Base-by-base conservation (phyloP, 2,113 vertebrate species). In the Pluvialis apricaria region DNA sequence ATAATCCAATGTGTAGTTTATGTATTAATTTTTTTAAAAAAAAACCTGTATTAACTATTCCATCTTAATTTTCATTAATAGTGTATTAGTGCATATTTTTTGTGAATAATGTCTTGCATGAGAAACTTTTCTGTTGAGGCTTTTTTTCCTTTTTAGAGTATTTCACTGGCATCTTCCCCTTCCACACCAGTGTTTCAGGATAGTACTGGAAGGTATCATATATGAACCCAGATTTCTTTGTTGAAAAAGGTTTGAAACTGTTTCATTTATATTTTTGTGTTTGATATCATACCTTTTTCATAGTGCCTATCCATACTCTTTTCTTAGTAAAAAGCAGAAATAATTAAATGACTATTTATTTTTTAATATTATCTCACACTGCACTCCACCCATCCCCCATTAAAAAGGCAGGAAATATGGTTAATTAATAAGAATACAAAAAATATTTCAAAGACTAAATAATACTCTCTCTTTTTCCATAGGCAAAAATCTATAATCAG, bases 61-160 rank as follows among this genome's bases (percentile, higher is more conserved):
- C 22, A 62, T 49, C 10, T 31, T 51, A 49, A 52, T 58, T 78
- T 92, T 44, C 10, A 62, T 54, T 19, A 88, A 26, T 6, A 86
- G 8, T 21, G 2, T 45, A 60, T 34, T 57, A 45, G 4, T 19
- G 2, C 25, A 38, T 61, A 5, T n/a, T 72, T 88, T 57, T 85
- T 3, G 6, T 82, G 36, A 58, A 47, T 61, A 73, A 5, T 62
- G 9, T 49, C 6, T 79, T 52, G 7, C 31, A 38, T 6, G 44
- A 61, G 16, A 68, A 76, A 24, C 1, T 52, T 55, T 68, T 70
- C 8, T 31, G 1, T n/a, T 51, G 5, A 5, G 3, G 0, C 1
- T 57, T 75, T 82, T 69, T 82, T 71, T 44, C 4, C 9, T 62
- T 71, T 79, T 47, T 32, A 28, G 4, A 40, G 15, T 12, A 19